Conservation (phyloP, 2,113 vertebrate genomes). For the Sisor rabdophorus region DNA sequence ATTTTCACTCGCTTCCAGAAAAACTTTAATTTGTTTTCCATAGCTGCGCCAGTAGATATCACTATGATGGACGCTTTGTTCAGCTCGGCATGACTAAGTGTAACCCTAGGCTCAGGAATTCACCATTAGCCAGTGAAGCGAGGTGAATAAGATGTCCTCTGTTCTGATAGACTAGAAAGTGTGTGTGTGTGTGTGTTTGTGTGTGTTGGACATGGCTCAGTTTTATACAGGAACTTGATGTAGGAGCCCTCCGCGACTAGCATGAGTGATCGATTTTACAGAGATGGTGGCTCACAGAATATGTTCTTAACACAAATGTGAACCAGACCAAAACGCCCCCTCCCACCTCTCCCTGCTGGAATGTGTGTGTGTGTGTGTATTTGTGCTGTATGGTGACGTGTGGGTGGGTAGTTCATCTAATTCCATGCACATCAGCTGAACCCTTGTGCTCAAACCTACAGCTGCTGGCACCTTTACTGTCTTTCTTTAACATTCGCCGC, state of each 20-base stretch:
- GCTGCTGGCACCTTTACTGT: not conserved
- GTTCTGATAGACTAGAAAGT: not conserved
- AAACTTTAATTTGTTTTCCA: no score
- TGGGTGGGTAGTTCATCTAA: conserved; percentile 67
- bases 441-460: conserved; percentile 8
- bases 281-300: conserved; percentile 38
- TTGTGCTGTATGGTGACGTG: conserved; percentile 28
- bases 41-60: not conserved
- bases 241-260: conserved; percentile 33
- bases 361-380: conserved; percentile 37
- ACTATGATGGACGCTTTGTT: not conserved
- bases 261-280: conserved; percentile 40
- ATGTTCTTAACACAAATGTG: conserved; percentile 53
- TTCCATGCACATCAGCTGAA: conserved; percentile 51
- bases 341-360: conserved; percentile 35
- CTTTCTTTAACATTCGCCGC: not conserved
- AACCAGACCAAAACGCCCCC: conserved; percentile 26
- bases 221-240: conserved; percentile 37
- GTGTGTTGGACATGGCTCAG: not conserved
- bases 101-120: not conserved
- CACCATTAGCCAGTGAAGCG: not conserved
- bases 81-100: not conserved
- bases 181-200: conserved; percentile 10
- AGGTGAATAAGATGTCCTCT: not conserved
- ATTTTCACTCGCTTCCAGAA: no score